phyloP scores from a whole-genome alignment of 2,113 vertebrate genomes.

The Coregonus clupeaformis region DNA sequence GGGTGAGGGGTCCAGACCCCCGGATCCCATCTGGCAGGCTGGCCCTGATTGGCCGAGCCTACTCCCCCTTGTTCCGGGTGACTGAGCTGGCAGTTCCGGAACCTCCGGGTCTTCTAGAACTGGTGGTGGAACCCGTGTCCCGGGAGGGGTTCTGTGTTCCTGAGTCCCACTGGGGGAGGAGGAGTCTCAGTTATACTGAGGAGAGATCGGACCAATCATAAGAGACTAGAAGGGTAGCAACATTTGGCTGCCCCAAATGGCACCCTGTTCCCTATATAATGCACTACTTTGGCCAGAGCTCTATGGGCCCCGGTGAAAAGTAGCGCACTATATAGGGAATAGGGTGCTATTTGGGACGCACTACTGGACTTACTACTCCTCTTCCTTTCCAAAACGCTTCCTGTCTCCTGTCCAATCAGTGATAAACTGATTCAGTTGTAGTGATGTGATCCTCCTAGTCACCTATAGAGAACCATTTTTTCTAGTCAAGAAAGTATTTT shows the following conservation, averaged over 20 bases:
- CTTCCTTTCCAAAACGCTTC: too few species aligned
- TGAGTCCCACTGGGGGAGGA: conserved; percentile 73
- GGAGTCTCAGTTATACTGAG: conserved; percentile 70
- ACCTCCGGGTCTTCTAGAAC: conserved; percentile 72
- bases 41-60: conserved; percentile 74
- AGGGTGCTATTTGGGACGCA: too few species aligned
- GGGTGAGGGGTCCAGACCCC: conserved; percentile 32
- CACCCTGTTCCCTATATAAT: too few species aligned
- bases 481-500: too few species aligned
- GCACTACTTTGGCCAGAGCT: too few species aligned
- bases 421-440: too few species aligned
- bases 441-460: too few species aligned
- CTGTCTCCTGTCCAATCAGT: too few species aligned
- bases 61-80: conserved; percentile 76
- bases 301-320: too few species aligned
- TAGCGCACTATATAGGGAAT: too few species aligned
- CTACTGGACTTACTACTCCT: too few species aligned
- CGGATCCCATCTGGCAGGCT: conserved; percentile 27
- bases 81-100: conserved; percentile 73
- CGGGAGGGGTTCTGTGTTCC: conserved; percentile 68
- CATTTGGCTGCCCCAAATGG: neutral
- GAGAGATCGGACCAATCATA: conserved; percentile 1
- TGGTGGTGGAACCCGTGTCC: conserved; percentile 87
- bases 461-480: too few species aligned
- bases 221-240: neutral